Percentiles rank a stretch among this genome's conserved stretches.
These are phyloP conservation scores for Dryomyza anilis DNA, from an alignment of 2,888 invertebrate genomes.

Conservation along the genomic window DNA sequence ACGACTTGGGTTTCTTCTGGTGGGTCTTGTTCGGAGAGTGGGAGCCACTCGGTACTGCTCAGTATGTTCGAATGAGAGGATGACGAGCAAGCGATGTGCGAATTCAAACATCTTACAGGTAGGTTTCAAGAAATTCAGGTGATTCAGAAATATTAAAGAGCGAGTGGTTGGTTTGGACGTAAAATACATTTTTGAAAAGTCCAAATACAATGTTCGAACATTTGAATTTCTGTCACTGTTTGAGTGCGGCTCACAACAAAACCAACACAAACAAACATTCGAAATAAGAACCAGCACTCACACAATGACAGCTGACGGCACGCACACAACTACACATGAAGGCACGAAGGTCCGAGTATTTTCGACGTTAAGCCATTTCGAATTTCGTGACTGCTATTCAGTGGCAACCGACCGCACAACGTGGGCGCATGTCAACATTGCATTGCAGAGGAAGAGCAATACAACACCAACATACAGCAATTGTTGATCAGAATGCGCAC, in stretches of 20 bases:
- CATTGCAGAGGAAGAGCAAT: not conserved
- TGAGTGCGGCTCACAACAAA: not conserved
- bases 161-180: too few relatives aligned
- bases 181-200: not conserved
- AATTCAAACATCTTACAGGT: not conserved
- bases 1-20: not conserved
- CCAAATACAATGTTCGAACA: not conserved
- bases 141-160: too few relatives aligned
- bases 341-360: not conserved
- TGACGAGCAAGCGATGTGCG: not conserved
- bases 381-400: not conserved
- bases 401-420: not conserved
- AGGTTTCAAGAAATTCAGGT: too few relatives aligned
- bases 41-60: too few relatives aligned
- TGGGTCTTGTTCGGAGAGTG: too few relatives aligned
- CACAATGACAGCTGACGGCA: not conserved
- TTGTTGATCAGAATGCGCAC: not conserved
- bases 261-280: not conserved
- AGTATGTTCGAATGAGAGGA: too few relatives aligned
- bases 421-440: slow-evolving; percentile 21
- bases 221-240: not conserved
- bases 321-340: not conserved
- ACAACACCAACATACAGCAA: not conserved
- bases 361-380: slow-evolving; percentile 2
- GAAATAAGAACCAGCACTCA: not conserved